Conservation (phyloP, 1,140 invertebrate species). For the Cardiocondyla obscurior region DNA sequence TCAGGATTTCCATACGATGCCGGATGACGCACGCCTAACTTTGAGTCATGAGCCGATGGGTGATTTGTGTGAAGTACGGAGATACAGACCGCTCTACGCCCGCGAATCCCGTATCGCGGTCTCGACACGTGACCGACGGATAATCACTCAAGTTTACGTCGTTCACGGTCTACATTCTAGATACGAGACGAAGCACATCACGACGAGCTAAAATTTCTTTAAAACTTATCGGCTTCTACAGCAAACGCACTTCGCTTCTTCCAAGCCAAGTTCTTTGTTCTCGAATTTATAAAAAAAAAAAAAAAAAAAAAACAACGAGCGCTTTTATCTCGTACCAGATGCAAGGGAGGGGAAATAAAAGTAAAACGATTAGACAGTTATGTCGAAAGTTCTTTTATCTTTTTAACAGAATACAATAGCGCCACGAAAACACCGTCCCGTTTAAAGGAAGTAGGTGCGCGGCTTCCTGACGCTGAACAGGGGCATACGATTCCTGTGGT, state of each 20-base stretch:
- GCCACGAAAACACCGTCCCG: slow-evolving; percentile 48
- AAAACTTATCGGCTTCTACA: too few relatives aligned
- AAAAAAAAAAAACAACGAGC: too few relatives aligned
- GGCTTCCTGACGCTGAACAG: slow-evolving; percentile 95
- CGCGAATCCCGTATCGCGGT: not conserved
- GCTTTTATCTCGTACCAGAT: too few relatives aligned
- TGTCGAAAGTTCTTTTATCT: slow-evolving; percentile 64
- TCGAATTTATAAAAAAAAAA: too few relatives aligned
- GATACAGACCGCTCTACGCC: too few relatives aligned
- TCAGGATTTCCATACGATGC: not conserved
- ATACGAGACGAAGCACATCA: too few relatives aligned
- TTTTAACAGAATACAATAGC: slow-evolving; percentile 34
- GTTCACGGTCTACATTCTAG: too few relatives aligned
- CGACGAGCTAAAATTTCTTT: too few relatives aligned
- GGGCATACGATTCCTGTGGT: slow-evolving; percentile 91
- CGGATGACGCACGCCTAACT: not conserved
- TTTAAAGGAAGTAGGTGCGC: slow-evolving; percentile 96
- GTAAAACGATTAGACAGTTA: not conserved
- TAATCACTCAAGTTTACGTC: too few relatives aligned
- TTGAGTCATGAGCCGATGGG: not conserved
- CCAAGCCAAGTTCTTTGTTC: too few relatives aligned
- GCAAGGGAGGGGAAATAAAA: not conserved
- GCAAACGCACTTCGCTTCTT: too few relatives aligned
- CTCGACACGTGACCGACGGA: not conserved
- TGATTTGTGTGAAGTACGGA: too few relatives aligned